Percentiles rank a stretch among this genome's conserved stretches.
Evolutionary conservation across 2,797 vertebrate species (phyloP).

Genomic region (Cyclopterus lumpus): DNA sequence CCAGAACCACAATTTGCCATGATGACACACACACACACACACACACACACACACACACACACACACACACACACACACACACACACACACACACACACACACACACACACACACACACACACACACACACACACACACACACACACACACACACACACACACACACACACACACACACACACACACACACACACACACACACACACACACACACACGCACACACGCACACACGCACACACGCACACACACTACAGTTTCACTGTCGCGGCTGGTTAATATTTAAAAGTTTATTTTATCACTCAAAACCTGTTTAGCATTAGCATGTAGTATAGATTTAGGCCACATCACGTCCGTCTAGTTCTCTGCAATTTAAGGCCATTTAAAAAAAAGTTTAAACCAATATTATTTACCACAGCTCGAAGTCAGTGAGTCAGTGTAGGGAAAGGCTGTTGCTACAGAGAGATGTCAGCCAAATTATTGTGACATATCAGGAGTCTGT

Average conservation of each 20-base stretch:
- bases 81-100: too few relatives aligned
- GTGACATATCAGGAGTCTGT: conserved; percentile 61
- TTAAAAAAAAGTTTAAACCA: background rate
- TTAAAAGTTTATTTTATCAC: background rate
- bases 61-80: too few relatives aligned
- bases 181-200: too few relatives aligned
- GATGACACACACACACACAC: background rate
- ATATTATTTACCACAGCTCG: conserved; percentile 25
- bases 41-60: too few relatives aligned
- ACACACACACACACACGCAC: too few relatives aligned
- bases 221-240: background rate
- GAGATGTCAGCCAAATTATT: conserved; percentile 61
- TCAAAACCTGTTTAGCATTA: background rate
- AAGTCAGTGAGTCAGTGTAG: conserved; percentile 61
- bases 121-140: too few relatives aligned
- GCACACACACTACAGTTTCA: background rate
- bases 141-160: too few relatives aligned
- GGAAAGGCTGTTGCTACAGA: conserved; percentile 47
- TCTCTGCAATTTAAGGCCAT: background rate
- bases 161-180: too few relatives aligned
- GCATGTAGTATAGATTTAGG: background rate
- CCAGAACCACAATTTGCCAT: background rate
- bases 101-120: too few relatives aligned
- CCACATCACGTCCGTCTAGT: background rate
- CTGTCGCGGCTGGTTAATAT: background rate